phyloP scores from a whole-genome alignment of 2,113 vertebrate genomes.

The Actenoides hombroni region DNA sequence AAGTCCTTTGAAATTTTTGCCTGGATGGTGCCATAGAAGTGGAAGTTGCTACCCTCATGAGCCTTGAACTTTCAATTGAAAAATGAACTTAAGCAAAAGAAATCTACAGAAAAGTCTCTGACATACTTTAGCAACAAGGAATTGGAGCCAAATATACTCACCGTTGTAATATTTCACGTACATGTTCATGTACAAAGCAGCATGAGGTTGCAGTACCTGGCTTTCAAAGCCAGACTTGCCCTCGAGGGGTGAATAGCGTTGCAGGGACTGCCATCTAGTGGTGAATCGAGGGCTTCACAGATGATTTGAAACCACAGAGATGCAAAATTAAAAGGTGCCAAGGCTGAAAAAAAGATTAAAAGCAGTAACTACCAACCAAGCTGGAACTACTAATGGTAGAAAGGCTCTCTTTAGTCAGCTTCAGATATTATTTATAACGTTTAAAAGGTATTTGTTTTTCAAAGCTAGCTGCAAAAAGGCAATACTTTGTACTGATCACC shows the following conservation, averaged over 20 bases:
- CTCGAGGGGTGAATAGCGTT: background rate
- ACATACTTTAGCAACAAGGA: background rate
- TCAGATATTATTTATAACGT: background rate
- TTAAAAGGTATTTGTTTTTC: background rate
- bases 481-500: background rate
- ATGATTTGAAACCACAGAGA: background rate
- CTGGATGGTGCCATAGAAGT: background rate
- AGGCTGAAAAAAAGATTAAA: background rate
- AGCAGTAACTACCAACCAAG: background rate
- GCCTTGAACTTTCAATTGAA: background rate
- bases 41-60: background rate
- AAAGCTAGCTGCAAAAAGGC: background rate
- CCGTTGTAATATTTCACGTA: background rate
- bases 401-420: background rate
- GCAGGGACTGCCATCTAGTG: constrained; percentile 50
- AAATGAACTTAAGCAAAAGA: background rate
- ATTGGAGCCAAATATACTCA: background rate
- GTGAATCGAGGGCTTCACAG: background rate
- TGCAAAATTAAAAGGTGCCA: background rate
- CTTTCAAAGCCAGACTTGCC: background rate
- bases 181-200: background rate
- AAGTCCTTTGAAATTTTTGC: background rate
- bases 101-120: background rate
- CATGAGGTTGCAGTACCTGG: accelerated
- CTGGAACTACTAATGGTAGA: background rate